Conservation (phyloP, 2,113 vertebrate species). For the Melozone crissalis region DNA sequence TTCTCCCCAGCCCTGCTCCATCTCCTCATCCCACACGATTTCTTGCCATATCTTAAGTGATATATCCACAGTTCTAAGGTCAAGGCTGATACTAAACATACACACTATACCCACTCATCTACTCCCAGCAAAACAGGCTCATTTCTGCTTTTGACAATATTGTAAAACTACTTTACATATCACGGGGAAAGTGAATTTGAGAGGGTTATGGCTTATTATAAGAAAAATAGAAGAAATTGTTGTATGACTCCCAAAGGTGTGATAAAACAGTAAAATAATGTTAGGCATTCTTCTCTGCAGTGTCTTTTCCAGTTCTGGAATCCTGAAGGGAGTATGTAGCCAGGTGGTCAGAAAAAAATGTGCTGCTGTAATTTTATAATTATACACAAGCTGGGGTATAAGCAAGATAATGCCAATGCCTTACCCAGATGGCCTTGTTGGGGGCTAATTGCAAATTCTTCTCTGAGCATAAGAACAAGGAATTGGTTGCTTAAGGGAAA, state of each 20-base stretch:
- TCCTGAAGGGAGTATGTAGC: background rate
- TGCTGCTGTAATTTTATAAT: slow-evolving; percentile 15
- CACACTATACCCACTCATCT: background rate
- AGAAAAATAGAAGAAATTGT: background rate
- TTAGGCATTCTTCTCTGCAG: background rate
- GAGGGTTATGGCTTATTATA: background rate
- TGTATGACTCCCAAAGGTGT: background rate
- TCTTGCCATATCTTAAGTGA: background rate
- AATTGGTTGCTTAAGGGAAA: slow-evolving; percentile 55
- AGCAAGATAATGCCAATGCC: background rate
- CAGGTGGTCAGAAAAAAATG: slow-evolving; percentile 27
- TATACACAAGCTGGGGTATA: background rate
- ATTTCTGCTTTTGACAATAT: background rate
- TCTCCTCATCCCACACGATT: background rate
- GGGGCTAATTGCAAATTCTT: slow-evolving; percentile 50
- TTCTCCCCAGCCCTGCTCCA: background rate
- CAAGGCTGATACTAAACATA: background rate
- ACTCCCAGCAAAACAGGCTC: background rate
- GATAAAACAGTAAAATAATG: background rate
- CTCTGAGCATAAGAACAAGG: slow-evolving; percentile 11
- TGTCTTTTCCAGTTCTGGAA: slow-evolving; percentile 5
- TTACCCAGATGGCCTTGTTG: slow-evolving; percentile 39
- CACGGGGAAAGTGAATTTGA: background rate
- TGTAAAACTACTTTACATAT: background rate
- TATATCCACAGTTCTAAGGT: background rate